phyloP scores from a whole-genome alignment of 2,797 vertebrate species.

The Brachymystax lenok region DNA sequence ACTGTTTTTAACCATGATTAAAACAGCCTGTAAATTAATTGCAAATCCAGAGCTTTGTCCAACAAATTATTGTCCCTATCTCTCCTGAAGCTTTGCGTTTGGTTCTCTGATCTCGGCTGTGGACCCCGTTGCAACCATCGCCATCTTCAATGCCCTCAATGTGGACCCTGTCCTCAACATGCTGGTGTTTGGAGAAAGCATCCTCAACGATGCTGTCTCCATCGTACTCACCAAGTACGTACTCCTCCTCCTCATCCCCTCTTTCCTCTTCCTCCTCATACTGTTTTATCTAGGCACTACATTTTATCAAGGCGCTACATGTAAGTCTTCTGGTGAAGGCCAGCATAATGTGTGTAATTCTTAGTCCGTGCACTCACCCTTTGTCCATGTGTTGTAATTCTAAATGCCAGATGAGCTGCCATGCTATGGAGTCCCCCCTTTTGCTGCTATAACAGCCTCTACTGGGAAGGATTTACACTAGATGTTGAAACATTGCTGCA shows the following conservation, averaged over 20 bases:
- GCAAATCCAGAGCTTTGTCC: neutral
- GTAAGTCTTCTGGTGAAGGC: neutral
- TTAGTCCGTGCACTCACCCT: conserved; percentile 2
- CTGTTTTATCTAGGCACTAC: neutral
- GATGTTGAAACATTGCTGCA: no score
- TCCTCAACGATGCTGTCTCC: conserved; percentile 97
- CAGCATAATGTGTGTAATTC: neutral
- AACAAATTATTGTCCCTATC: conserved; percentile 20
- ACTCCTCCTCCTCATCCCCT: neutral
- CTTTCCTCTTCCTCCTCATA: neutral
- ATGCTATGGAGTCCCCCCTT: neutral
- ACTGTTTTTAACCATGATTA: no score
- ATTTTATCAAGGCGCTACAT: neutral
- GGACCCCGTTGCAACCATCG: conserved; percentile 97
- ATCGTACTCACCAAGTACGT: conserved; percentile 98
- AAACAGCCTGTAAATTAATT: no score
- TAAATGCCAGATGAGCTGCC: neutral
- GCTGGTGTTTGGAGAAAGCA: conserved; percentile 98
- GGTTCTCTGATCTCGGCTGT: conserved; percentile 97
- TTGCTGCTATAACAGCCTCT: no score
- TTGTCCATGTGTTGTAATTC: neutral
- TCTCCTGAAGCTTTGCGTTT: conserved; percentile 88
- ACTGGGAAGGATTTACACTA: no score
- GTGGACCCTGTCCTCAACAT: conserved; percentile 98
- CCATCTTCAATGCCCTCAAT: conserved; percentile 97